Base-by-base conservation (phyloP, 2,797 vertebrate species). In the Oreonectes daqikongensis region DNA sequence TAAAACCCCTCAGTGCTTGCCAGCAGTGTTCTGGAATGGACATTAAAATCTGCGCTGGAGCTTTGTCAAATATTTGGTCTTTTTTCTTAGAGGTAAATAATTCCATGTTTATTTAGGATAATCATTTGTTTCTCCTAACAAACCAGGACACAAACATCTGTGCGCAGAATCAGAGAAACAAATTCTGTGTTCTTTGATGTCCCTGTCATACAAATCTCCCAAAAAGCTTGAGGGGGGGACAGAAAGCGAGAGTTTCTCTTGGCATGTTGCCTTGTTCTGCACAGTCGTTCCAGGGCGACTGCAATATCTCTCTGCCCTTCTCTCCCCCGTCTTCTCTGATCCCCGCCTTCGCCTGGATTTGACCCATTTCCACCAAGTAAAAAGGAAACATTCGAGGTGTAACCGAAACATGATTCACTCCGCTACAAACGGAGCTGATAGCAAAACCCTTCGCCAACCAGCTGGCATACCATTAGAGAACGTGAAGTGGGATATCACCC, bases 101-200 rank as follows among this genome's bases (percentile, higher is more conserved):
- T 72, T 83, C 78, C 83, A 84, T 89, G 84, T 81, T 91, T 90
- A 87, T 87, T 88, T 85, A 59, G 26, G 55, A 15, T 59, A 59
- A 89, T 88, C 77, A 84, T 81, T 75, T 50, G 66, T 79, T 79
- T 84, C 38, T 68, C 40, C 75, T 61, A 44, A 86, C 75, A 84
- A 87, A 87, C 63, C 78, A 61, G 64, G 50, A 64, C 26, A 57
- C 46, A 28, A 81, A 81, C 66, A 79, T 68, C 86, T 75, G 66
- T 74, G 59, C 70, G 30, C 35, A 72, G 72, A 85, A 77, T 63
- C 70, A 26, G 35, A 73, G 75, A 86, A 78, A 76, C 63, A 82
- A 61, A 18, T 50, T 46, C 60, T 63, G 24, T 69, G 40, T 46
- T 60, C 77, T 15, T 35, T 1, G 59, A 17, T 72, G 52, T 67